Base-by-base conservation (phyloP, 2,888 invertebrate genomes). In the Lobophora halterata region DNA sequence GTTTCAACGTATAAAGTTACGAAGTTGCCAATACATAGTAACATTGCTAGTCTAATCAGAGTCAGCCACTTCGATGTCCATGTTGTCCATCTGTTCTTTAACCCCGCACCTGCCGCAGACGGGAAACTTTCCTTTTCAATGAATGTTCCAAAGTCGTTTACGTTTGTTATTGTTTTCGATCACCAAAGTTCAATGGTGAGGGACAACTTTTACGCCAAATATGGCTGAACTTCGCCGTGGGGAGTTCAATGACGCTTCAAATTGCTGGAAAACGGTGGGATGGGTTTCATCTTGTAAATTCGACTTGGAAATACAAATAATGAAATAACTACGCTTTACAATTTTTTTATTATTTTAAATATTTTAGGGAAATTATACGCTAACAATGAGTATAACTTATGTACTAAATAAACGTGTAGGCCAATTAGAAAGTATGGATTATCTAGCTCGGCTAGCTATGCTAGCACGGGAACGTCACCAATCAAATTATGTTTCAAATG, bases 101-200 rank as follows among this genome's bases (percentile, higher is more conserved):
- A 61, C 53, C 53, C 38, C 48, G 53, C 76, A 81, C 79, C 76
- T 81, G 79, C 46, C 58, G 58, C 60, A 20, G 59, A 55, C 52
- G 54, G 48, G 51, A 59, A 80, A 83, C 77, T 83, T 81, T 79
- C 78, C 67, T 67, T 78, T 81, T 78, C 79, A 79, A 76, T 76
- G 76, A 79, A 79, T 76, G 79, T 83, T 79, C 63, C 54, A 61
- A 75, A 82, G 73, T 81, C 78, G 80, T 82, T 82, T 74, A 60
- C 65, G 66, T 75, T 70, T 82, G 77, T 81, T 83, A 85, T 82
- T 85, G 81, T 82, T 82, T 83, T 79, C 75, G 64, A 83, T 83
- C 69, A 69, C 59, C 62, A 38, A 82, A 85, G 72, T 85, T 82
- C 66, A 70, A 66, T 63, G 61, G 64, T 58, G 53, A 56, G 46